phyloP scores from a whole-genome alignment of 1,140 invertebrate species.

The Heliconius hermathena region DNA sequence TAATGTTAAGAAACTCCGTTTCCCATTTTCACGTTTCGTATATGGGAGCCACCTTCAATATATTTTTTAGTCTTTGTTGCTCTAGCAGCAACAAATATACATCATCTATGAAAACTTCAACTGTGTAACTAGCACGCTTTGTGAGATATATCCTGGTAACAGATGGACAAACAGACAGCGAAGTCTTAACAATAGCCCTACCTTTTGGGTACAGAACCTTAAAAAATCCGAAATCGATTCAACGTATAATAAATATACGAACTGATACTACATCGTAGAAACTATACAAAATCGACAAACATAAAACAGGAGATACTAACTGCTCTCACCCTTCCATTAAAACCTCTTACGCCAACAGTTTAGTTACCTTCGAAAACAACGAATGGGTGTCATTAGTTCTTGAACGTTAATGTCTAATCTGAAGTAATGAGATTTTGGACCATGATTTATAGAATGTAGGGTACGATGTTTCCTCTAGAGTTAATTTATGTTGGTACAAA shows the following conservation, averaged over 20 bases:
- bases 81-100: too few species aligned
- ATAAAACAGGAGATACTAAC: constrained; percentile 6
- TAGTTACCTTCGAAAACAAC: constrained; percentile 14
- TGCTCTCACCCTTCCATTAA: constrained; percentile 12
- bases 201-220: too few species aligned
- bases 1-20: too few species aligned
- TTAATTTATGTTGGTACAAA: not conserved
- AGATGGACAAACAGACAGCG: too few species aligned
- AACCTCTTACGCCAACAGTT: constrained; percentile 15
- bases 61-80: too few species aligned
- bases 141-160: too few species aligned
- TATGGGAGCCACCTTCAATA: too few species aligned
- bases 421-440: constrained; percentile 8
- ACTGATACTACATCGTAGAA: not conserved
- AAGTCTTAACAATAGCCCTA: too few species aligned
- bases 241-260: not conserved
- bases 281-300: not conserved
- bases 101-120: too few species aligned
- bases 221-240: not conserved
- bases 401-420: constrained; percentile 15
- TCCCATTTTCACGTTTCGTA: too few species aligned
- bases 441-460: not conserved
- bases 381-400: constrained; percentile 12
- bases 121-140: too few species aligned
- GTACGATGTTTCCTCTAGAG: not conserved